These are phyloP conservation scores for Megalopta genalis DNA, from an alignment of 1,140 invertebrate species.

Conservation along the genomic window DNA sequence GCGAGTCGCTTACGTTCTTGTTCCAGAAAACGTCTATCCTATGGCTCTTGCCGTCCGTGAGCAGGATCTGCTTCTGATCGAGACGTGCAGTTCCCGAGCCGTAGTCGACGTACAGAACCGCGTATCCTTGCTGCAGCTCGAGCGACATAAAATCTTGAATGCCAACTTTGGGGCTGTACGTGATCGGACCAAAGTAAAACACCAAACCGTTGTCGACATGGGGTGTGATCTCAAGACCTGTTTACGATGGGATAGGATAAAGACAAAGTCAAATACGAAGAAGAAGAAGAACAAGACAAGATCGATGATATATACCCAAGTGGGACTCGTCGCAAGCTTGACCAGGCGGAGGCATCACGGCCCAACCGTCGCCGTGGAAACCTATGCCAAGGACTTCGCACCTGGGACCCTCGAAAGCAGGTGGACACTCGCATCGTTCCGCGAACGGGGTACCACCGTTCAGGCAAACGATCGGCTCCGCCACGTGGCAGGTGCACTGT, in stretches of 20 bases:
- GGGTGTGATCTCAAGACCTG: constrained; percentile 87
- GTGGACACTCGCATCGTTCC: constrained; percentile 84
- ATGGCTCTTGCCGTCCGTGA: constrained; percentile 90
- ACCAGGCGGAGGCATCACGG: constrained; percentile 90
- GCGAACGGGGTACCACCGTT: constrained; percentile 87
- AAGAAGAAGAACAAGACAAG: no score
- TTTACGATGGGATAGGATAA: not conserved
- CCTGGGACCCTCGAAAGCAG: constrained; percentile 90
- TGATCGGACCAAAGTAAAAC: constrained; percentile 94
- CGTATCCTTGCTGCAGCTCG: constrained; percentile 92
- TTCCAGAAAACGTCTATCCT: constrained; percentile 89
- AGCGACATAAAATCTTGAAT: constrained; percentile 94
- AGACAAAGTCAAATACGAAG: not conserved
- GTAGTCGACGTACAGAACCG: constrained; percentile 92
- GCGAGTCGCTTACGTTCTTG: constrained; percentile 79
- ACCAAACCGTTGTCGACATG: constrained; percentile 88
- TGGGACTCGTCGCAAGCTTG: constrained; percentile 87
- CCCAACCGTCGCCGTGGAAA: constrained; percentile 93
- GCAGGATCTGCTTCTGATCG: constrained; percentile 86
- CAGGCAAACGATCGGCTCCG: constrained; percentile 82
- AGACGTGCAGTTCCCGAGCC: constrained; percentile 89
- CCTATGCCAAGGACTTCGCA: constrained; percentile 94
- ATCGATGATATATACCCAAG: constrained; percentile 78
- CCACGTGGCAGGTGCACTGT: constrained; percentile 85
- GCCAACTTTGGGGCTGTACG: constrained; percentile 81